These are phyloP conservation scores for Tretioscincus oriximinensis DNA, from an alignment of 2,113 vertebrate genomes.

Conservation along the genomic window DNA sequence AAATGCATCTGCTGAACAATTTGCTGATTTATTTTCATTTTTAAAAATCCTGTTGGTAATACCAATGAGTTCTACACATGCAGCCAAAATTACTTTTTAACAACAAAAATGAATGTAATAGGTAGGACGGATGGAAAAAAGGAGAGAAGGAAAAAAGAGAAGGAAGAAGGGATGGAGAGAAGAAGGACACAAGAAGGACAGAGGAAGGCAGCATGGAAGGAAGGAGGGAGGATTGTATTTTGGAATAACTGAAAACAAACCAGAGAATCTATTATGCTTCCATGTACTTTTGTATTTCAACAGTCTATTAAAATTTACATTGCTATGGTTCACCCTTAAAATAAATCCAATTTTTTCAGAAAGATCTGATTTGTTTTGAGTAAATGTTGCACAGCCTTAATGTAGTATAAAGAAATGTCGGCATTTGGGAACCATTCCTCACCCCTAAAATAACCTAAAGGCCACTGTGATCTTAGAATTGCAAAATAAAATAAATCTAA, in stretches of 20 bases:
- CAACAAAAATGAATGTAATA: neutral
- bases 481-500: slow-evolving; percentile 63
- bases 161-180: too few species aligned
- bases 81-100: neutral
- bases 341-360: slow-evolving; percentile 39
- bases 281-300: slow-evolving; percentile 11
- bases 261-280: slow-evolving; percentile 25
- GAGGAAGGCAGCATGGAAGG: too few species aligned
- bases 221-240: slow-evolving; percentile 40
- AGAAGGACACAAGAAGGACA: too few species aligned
- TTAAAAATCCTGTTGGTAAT: neutral
- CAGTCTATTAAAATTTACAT: slow-evolving; percentile 32
- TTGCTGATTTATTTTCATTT: neutral
- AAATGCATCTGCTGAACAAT: neutral
- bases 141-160: too few species aligned
- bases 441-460: slow-evolving; percentile 47
- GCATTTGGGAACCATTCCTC: slow-evolving; percentile 53
- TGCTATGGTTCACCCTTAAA: slow-evolving; percentile 41
- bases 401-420: slow-evolving; percentile 28
- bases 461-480: slow-evolving; percentile 2
- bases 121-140: too few species aligned
- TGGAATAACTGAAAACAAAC: slow-evolving; percentile 5
- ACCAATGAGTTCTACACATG: neutral
- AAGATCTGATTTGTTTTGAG: slow-evolving; percentile 21
- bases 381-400: slow-evolving; percentile 24